These are phyloP conservation scores for Rhyacichthys aspro DNA, from an alignment of 2,797 vertebrate genomes.

Conservation along the genomic window DNA sequence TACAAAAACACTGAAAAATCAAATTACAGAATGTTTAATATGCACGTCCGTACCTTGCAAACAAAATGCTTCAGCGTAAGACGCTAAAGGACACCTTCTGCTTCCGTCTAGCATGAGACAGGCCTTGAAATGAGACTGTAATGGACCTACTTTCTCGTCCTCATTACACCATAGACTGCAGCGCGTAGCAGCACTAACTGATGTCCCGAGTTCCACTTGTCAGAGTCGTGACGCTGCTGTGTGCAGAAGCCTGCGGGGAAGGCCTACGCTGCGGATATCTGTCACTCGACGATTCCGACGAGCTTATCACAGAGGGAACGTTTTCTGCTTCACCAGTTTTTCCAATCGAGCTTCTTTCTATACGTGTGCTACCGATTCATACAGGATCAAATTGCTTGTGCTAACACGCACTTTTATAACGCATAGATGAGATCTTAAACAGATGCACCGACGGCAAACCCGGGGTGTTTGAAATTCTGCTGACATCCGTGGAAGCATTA, in stretches of 20 bases:
- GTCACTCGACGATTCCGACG: slow-evolving; percentile 66
- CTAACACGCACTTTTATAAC: slow-evolving; percentile 46
- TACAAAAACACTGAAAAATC: too few species aligned
- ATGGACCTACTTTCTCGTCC: too few species aligned
- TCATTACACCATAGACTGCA: too few species aligned
- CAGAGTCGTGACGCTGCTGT: slow-evolving; percentile 20
- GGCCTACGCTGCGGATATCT: slow-evolving; percentile 67
- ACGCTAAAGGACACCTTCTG: too few species aligned
- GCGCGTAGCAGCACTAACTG: slow-evolving; percentile 24
- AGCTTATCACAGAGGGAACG: slow-evolving; percentile 72
- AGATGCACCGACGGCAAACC: slow-evolving; percentile 24
- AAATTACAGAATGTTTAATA: too few species aligned
- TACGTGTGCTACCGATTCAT: slow-evolving; percentile 49
- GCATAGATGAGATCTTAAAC: slow-evolving; percentile 41
- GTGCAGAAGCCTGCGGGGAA: slow-evolving; percentile 53
- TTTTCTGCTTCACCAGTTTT: slow-evolving; percentile 66
- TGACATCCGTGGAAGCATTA: background rate
- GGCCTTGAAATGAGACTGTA: too few species aligned
- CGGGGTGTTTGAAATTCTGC: slow-evolving; percentile 20
- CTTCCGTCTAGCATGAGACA: too few species aligned
- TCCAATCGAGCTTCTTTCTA: slow-evolving; percentile 63
- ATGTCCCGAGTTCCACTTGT: slow-evolving; percentile 61
- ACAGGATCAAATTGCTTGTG: slow-evolving; percentile 41
- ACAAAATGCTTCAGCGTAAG: too few species aligned
- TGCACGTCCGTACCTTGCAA: too few species aligned